Conservation (phyloP, 2,113 vertebrate species). For the Lucifuga dentata region DNA sequence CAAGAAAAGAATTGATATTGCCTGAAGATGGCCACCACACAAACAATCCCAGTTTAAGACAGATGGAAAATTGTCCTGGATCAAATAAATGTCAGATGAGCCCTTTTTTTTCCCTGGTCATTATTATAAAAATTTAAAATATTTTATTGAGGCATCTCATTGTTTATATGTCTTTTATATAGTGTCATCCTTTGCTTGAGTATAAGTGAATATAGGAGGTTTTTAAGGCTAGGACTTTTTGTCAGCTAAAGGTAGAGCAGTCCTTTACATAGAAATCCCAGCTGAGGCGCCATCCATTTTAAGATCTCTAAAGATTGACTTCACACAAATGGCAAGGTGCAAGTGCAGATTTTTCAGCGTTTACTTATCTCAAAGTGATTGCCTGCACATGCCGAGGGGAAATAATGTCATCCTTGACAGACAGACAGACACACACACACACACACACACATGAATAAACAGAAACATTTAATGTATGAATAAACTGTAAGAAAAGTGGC, state of each 20-base stretch:
- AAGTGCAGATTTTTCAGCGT: conserved; percentile 62
- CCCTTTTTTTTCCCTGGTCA: too few relatives aligned
- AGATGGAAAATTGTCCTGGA: neutral
- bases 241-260: too few relatives aligned
- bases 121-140: too few relatives aligned
- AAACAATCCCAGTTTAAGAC: too few relatives aligned
- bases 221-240: too few relatives aligned
- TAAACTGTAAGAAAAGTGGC: conserved; percentile 61
- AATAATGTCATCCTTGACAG: conserved; percentile 35
- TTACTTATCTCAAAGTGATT: conserved; percentile 64
- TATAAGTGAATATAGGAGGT: too few relatives aligned
- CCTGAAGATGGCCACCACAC: too few relatives aligned
- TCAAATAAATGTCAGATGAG: too few relatives aligned
- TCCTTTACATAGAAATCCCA: conserved; percentile 21
- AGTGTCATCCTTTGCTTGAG: conserved; percentile 1
- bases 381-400: conserved; percentile 36
- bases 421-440: conserved; percentile 23
- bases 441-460: conserved; percentile 55
- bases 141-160: too few relatives aligned
- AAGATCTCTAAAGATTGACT: conserved; percentile 52
- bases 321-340: conserved; percentile 53
- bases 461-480: conserved; percentile 55
- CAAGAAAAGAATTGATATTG: too few relatives aligned
- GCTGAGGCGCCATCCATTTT: conserved; percentile 24
- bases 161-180: too few relatives aligned